Evolutionary conservation across 2,888 invertebrate species (phyloP).

Genomic region (Amblyjoppa fuscipennis): DNA sequence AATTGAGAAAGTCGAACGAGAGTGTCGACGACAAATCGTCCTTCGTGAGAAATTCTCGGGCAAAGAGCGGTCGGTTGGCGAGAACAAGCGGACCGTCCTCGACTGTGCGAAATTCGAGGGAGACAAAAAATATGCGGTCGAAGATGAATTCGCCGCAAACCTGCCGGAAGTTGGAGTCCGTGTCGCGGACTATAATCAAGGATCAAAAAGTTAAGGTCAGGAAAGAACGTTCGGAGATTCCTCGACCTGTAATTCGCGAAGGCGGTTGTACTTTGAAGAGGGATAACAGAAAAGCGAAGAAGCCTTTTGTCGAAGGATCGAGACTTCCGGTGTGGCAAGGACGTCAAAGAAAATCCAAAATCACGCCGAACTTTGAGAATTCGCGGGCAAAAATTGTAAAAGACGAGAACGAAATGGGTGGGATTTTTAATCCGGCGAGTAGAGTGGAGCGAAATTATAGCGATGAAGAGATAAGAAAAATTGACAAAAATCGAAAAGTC

Average conservation of each 20-base stretch:
- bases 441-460: not conserved
- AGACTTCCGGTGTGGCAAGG: constrained; percentile 54
- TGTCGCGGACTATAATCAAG: constrained; percentile 1
- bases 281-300: not conserved
- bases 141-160: not conserved
- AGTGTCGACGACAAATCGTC: not conserved
- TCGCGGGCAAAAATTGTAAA: not conserved
- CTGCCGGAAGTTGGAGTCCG: not conserved
- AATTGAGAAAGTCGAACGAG: not conserved
- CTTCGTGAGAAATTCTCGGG: not conserved
- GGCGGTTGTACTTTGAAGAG: not conserved
- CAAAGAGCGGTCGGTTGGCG: not conserved
- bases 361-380: not conserved
- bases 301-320: constrained; percentile 11
- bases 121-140: not conserved
- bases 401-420: not conserved
- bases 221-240: constrained; percentile 13
- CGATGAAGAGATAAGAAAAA: not conserved
- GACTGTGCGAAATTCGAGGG: not conserved
- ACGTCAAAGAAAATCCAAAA: not conserved
- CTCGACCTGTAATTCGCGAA: not conserved
- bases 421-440: not conserved
- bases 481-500: not conserved
- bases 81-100: not conserved
- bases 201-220: not conserved